Evolutionary conservation across 2,113 vertebrate genomes (phyloP), one percentile per base, ranked within the genome.

Genomic region (Orycteropus afer): DNA sequence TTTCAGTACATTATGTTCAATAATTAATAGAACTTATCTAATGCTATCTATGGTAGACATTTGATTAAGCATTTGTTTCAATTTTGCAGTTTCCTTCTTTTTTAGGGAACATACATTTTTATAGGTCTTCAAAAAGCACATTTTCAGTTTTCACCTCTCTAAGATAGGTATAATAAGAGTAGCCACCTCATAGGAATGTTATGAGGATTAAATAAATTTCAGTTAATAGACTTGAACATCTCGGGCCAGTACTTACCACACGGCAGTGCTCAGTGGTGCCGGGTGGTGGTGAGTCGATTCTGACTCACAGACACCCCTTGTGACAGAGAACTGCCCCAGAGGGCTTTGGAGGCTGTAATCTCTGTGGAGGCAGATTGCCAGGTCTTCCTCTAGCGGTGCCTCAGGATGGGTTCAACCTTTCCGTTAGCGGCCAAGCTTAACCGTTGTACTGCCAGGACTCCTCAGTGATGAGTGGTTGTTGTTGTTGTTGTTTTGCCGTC

Each of bases 111-210:
- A 74, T 4, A 7, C 78, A 83, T 95, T 92, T 96, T 85, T 25
- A 13, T 69, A 79, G 45, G 22, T 87, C 18, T 94, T 85, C 73
- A 86, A 81, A 65, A 87, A 83, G 5, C 51, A 83, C 5, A 61
- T 49, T 90, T 93, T 84, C 23, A 80, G n/a, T 96, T 93, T 95
- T 94, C 63, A 78, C 45, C 40, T 84, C 59, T 90, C 29, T 86
- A 77, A 51, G 67, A 34, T 89, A 22, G 18, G 37, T 80, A 77
- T 76, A 91, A n/a, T 53, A 81, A 61, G 74, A 78, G 47, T 4
- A 84, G 3, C 29, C 45, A 32, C 40, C 17, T 86, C 37, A 23
- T 53, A 84, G 27, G 7, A 32, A 76, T 92, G 29, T 94, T 87
- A 86, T 55, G 29, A 79, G 77, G 25, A 69, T 86, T 77, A 91